Evolutionary conservation across 2,113 vertebrate genomes (phyloP), one percentile per base, ranked within the genome.

Genomic region (Conger conger): DNA sequence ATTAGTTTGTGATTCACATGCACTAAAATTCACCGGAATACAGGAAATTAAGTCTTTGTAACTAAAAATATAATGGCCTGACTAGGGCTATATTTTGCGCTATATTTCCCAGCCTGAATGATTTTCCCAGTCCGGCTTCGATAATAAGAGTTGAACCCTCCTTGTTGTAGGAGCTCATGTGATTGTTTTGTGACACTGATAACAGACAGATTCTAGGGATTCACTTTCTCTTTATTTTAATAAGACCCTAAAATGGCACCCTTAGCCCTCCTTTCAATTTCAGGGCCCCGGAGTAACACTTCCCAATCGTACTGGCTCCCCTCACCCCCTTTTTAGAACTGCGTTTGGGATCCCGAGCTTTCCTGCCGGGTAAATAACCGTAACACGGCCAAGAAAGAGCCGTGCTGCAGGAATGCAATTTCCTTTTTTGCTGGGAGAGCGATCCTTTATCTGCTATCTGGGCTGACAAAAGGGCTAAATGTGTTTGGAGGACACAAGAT

Each of bases 101-200:
- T 42, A 9, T 42, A 9, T 3, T 42, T 42, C 40, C 1, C 40
- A 9, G 40, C 40, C 40, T 42, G 40, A 42, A 3, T 42, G 40
- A 42, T 42, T 42, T 42, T 42, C 40, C 9, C 40, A 42, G 40
- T 42, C 40, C 40, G 40, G 40, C 40, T 42, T 3, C 9, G 40
- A 9, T 9, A 76, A 53, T 82, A 83, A 45, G 80, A 84, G 86
- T 91, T 90, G 79, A 86, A 82, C 76, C 76, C 77, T 8, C 53
- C 76, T 87, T 85, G 82, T 84, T 88, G 60, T 87, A 88, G 88
- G 81, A 81, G 90, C 73, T 87, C 85, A 90, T 76, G 27, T 93
- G 93, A 93, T 93, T 90, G 92, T 89, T 76, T 82, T 89, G 82
- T 90, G 89, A 91, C 85, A 88, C 87, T 91, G 92, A 92, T 63